These are phyloP conservation scores for Gymnorhina tibicen DNA, from an alignment of 2,113 vertebrate genomes.

Conservation along the genomic window DNA sequence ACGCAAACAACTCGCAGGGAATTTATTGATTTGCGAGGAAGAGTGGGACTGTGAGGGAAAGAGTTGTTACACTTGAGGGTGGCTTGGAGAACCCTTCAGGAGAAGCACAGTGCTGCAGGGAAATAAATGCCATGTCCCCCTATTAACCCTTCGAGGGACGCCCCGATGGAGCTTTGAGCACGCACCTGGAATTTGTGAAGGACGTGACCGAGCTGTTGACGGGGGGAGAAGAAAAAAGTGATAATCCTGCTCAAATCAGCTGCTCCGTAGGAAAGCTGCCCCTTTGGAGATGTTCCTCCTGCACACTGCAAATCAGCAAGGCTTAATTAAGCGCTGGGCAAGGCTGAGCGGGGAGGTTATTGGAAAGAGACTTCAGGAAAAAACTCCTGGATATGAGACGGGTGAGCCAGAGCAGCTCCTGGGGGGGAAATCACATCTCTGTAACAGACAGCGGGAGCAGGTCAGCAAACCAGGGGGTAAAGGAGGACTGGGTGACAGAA, in stretches of 20 bases:
- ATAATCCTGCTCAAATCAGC: neutral
- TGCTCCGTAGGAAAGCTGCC: neutral
- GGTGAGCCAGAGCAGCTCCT: neutral
- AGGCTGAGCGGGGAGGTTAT: neutral
- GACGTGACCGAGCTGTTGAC: neutral
- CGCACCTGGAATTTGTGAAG: neutral
- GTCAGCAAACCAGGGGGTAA: neutral
- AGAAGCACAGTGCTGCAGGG: neutral
- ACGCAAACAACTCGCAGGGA: neutral
- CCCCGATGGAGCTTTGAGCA: neutral
- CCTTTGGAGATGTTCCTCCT: neutral
- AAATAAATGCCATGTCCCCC: neutral
- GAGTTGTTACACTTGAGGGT: neutral
- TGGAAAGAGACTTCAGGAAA: neutral
- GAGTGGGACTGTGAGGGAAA: neutral
- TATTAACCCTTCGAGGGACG: neutral
- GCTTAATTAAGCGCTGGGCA: neutral
- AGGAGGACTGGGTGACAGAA: neutral
- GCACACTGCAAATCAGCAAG: neutral
- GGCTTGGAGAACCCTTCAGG: neutral
- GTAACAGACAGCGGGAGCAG: neutral
- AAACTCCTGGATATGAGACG: neutral
- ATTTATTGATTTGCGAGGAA: conserved; percentile 14
- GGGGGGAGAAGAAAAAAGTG: neutral
- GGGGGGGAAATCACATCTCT: neutral